Conservation (phyloP, 2,797 vertebrate genomes). For the Pogoniulus pusillus region DNA sequence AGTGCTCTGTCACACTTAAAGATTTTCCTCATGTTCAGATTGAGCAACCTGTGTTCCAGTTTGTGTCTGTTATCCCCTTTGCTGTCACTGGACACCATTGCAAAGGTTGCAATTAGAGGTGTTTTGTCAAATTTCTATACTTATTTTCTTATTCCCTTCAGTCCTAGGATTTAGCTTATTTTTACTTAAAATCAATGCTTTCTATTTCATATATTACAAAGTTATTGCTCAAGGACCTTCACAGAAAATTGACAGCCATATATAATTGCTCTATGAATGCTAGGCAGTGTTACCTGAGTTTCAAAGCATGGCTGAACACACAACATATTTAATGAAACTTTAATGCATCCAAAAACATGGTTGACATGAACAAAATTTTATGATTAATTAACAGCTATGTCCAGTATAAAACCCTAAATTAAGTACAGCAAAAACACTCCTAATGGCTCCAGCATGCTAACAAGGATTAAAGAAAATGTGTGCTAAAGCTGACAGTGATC, state of each 20-base stretch:
- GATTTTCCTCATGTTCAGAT: too few relatives aligned
- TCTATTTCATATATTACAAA: not conserved
- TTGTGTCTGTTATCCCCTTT: too few relatives aligned
- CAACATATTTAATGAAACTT: conserved; percentile 13
- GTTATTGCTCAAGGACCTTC: not conserved
- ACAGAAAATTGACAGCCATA: not conserved
- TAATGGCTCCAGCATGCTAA: conserved; percentile 2
- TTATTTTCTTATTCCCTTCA: not conserved
- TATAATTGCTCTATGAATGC: not conserved
- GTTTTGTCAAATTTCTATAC: not conserved
- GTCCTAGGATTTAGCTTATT: not conserved
- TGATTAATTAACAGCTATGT: conserved; percentile 53
- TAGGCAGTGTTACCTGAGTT: not conserved
- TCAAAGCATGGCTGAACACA: not conserved
- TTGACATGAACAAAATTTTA: conserved; percentile 13
- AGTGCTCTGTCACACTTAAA: too few relatives aligned
- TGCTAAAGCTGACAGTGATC: conserved; percentile 49
- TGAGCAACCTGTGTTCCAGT: too few relatives aligned
- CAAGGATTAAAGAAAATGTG: conserved; percentile 46
- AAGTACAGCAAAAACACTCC: conserved; percentile 31
- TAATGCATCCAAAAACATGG: not conserved
- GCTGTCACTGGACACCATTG: too few relatives aligned
- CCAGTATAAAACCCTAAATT: conserved; percentile 20
- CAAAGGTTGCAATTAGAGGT: not conserved
- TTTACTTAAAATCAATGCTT: not conserved